phyloP scores from a whole-genome alignment of 1,140 invertebrate species.

The Dendroctonus ponderosae region DNA sequence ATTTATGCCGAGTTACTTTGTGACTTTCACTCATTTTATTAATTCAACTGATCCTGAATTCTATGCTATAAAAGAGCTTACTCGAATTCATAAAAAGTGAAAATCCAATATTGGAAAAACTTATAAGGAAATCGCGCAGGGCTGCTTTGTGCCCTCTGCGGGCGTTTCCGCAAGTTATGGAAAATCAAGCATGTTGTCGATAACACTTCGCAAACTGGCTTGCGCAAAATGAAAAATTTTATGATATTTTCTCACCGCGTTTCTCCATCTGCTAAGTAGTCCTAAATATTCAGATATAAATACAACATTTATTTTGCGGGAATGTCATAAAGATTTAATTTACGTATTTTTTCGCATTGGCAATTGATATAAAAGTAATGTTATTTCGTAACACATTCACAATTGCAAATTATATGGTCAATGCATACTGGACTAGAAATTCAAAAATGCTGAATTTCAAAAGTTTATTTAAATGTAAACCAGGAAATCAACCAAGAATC shows the following conservation, averaged over 20 bases:
- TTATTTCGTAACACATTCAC: not conserved
- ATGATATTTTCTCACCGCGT: not conserved
- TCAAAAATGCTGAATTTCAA: too few species aligned
- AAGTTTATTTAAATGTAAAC: too few species aligned
- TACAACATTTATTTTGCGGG: not conserved
- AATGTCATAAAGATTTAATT: not conserved
- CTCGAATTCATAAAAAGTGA: not conserved
- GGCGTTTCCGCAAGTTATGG: conserved; percentile 4
- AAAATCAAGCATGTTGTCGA: conserved; percentile 28
- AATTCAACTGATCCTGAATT: too few species aligned
- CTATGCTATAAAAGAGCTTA: too few species aligned
- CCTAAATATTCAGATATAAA: not conserved
- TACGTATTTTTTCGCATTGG: not conserved
- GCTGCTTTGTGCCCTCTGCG: conserved; percentile 11
- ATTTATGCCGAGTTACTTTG: too few species aligned
- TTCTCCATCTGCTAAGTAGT: not conserved
- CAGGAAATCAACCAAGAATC: too few species aligned
- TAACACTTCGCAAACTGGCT: conserved; percentile 18
- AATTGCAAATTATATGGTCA: not conserved
- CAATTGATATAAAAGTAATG: not conserved
- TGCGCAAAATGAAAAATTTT: conserved; percentile 19
- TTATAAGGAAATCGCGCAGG: conserved; percentile 15
- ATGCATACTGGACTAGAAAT: too few species aligned
- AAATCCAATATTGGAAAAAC: not conserved
- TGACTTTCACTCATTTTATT: too few species aligned